A percentile compares a stretch with the other conserved stretches of the same genome.
Evolutionary conservation across 1,140 invertebrate genomes (phyloP).

Genomic region (Conus ventricosus): DNA sequence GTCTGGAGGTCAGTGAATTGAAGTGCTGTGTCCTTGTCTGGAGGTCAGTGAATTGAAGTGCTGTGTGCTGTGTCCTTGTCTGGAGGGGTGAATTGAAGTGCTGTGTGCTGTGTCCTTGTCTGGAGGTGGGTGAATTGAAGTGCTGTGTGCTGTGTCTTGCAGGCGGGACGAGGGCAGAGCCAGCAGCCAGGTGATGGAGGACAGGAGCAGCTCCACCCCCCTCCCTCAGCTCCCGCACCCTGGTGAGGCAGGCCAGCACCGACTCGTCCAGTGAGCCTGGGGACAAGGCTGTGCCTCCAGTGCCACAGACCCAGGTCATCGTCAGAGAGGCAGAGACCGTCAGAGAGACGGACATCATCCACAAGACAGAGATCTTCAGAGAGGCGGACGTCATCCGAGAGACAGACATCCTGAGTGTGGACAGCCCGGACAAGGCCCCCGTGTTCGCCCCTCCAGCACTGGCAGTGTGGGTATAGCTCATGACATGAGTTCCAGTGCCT

Average conservation of each 20-base stretch:
- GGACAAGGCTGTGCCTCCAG: constrained; percentile 39
- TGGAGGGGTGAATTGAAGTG: no score
- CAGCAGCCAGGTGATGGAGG: constrained; percentile 36
- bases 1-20: no score
- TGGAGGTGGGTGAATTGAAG: no score
- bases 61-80: no score
- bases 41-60: no score
- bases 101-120: no score
- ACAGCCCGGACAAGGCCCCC: constrained; percentile 38
- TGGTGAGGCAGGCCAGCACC: constrained; percentile 43
- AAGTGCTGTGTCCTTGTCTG: no score
- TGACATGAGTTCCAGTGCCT: constrained; percentile 36
- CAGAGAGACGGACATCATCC: not conserved
- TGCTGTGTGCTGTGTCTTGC: no score
- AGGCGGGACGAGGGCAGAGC: constrained; percentile 31
- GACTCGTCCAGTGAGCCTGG: constrained; percentile 45
- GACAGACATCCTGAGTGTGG: constrained; percentile 50
- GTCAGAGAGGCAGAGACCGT: constrained; percentile 35
- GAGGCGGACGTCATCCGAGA: constrained; percentile 39
- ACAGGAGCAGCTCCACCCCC: constrained; percentile 74
- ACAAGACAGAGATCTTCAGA: not conserved
- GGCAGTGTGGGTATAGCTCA: constrained; percentile 5
- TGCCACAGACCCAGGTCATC: constrained; percentile 49
- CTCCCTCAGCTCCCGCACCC: constrained; percentile 34
- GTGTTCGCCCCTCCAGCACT: constrained; percentile 24